Conservation (phyloP, 2,797 vertebrate species). For the Paguma larvata region DNA sequence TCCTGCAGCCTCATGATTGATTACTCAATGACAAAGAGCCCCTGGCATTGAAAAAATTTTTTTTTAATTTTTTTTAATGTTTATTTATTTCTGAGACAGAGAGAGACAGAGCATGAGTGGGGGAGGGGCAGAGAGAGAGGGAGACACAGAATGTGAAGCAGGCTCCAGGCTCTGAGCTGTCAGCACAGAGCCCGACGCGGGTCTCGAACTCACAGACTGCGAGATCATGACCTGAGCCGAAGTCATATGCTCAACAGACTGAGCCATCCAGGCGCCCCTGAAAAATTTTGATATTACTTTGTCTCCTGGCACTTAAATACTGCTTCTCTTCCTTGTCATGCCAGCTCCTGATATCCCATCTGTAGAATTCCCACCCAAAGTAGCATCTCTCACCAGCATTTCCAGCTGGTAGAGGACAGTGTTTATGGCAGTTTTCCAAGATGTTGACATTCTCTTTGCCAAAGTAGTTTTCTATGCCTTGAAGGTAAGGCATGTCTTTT, state of each 20-base stretch:
- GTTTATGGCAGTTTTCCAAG: not conserved
- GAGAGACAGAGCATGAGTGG: too few species aligned
- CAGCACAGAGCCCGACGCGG: too few species aligned
- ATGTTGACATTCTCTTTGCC: not conserved
- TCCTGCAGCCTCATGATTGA: not conserved
- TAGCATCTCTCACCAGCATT: not conserved
- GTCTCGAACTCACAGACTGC: too few species aligned
- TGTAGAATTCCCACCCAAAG: not conserved
- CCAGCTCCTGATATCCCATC: not conserved
- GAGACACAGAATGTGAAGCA: too few species aligned
- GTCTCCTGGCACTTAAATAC: not conserved
- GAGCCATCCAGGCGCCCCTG: too few species aligned
- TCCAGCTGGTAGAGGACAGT: not conserved
- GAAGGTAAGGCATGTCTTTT: not conserved
- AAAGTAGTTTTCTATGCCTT: not conserved
- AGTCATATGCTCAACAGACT: too few species aligned
- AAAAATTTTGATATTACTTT: not conserved
- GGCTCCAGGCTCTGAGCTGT: too few species aligned
- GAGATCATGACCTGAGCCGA: too few species aligned
- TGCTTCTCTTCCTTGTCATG: not conserved
- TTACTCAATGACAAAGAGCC: not conserved
- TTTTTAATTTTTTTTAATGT: too few species aligned
- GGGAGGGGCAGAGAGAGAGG: too few species aligned
- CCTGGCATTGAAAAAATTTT: not conserved
- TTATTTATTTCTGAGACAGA: too few species aligned